Evolutionary conservation across 1,140 invertebrate species (phyloP).

Genomic region (Drosophila kepulauana): DNA sequence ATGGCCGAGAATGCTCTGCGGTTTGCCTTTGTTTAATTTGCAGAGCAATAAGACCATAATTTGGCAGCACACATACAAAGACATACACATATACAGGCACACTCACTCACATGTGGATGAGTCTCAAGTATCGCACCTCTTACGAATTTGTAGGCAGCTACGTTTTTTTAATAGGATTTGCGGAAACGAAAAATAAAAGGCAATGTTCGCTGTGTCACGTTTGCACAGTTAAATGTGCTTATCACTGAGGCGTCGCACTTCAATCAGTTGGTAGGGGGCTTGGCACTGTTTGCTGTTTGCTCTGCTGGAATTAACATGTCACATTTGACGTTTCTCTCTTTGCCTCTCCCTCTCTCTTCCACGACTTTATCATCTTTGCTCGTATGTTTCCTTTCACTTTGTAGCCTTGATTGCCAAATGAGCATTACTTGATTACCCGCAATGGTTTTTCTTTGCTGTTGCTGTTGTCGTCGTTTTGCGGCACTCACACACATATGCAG

Average conservation of each 20-base stretch:
- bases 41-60: slow-evolving; percentile 62
- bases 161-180: slow-evolving; percentile 68
- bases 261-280: slow-evolving; percentile 58
- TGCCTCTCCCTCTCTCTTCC: not conserved
- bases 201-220: slow-evolving; percentile 43
- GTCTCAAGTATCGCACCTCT: slow-evolving; percentile 71
- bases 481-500: slow-evolving; percentile 3
- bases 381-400: slow-evolving; percentile 31
- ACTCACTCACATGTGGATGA: slow-evolving; percentile 37
- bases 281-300: slow-evolving; percentile 58
- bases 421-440: slow-evolving; percentile 82
- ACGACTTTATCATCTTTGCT: slow-evolving; percentile 46
- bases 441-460: slow-evolving; percentile 50
- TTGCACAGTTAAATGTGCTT: slow-evolving; percentile 67
- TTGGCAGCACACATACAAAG: slow-evolving; percentile 32
- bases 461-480: slow-evolving; percentile 54
- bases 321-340: slow-evolving; percentile 63
- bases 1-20: not conserved
- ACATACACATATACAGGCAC: slow-evolving; percentile 11
- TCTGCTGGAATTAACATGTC: slow-evolving; percentile 79
- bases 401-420: slow-evolving; percentile 67
- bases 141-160: slow-evolving; percentile 63
- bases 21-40: slow-evolving; percentile 24
- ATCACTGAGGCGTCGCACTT: slow-evolving; percentile 69
- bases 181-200: slow-evolving; percentile 49